phyloP scores from a whole-genome alignment of 2,888 invertebrate genomes.

The Cataglyphis altisquamis region DNA sequence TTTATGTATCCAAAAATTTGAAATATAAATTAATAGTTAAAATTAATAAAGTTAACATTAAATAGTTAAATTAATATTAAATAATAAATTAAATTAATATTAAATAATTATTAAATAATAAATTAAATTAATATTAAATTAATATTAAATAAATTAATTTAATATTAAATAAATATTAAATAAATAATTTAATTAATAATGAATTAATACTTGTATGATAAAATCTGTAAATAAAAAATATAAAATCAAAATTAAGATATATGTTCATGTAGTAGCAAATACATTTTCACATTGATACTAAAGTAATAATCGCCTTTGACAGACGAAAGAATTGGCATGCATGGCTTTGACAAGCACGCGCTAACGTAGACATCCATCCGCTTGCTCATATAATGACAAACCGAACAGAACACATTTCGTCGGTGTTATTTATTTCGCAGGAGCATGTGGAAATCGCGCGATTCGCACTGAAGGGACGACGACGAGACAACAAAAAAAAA shows the following conservation, averaged over 20 bases:
- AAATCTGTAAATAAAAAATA: neutral
- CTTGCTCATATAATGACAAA: neutral
- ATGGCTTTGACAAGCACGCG: slow-evolving; percentile 15
- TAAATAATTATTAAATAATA: too few relatives aligned
- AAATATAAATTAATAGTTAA: neutral
- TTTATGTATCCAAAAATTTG: neutral
- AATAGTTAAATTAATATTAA: too few relatives aligned
- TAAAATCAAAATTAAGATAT: neutral
- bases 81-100: too few relatives aligned
- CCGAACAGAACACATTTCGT: slow-evolving; percentile 9
- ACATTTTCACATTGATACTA: slow-evolving; percentile 4
- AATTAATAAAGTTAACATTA: too few relatives aligned
- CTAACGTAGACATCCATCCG: slow-evolving; percentile 32
- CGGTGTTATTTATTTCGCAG: slow-evolving; percentile 38
- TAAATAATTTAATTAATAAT: too few relatives aligned
- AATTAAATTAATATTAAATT: too few relatives aligned
- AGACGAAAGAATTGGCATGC: neutral
- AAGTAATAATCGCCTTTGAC: slow-evolving; percentile 11
- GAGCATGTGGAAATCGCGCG: slow-evolving; percentile 53
- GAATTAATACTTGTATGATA: neutral
- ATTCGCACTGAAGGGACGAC: slow-evolving; percentile 50
- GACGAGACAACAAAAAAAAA: slow-evolving; percentile 22
- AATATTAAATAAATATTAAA: too few relatives aligned
- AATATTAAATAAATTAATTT: too few relatives aligned
- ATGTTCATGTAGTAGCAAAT: neutral